These are phyloP conservation scores for Lysandra coridon DNA, from an alignment of 2,888 invertebrate genomes.

Conservation along the genomic window DNA sequence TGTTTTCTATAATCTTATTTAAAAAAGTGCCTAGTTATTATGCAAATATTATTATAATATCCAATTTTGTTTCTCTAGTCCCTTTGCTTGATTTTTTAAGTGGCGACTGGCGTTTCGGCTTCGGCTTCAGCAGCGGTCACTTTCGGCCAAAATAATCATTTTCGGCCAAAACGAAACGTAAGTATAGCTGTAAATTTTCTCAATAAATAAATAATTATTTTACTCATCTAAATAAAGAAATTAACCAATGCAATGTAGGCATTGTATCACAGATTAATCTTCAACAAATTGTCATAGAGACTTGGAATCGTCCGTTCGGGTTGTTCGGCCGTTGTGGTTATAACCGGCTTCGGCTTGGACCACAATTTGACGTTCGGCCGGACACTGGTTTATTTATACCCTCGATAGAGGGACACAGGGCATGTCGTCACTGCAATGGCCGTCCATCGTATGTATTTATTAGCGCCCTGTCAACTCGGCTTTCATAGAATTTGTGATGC, in stretches of 20 bases:
- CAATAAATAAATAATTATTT: neutral
- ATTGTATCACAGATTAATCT: no score
- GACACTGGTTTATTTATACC: neutral
- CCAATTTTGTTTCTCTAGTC: no score
- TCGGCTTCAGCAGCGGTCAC: no score
- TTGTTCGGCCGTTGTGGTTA: neutral
- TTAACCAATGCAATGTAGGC: no score
- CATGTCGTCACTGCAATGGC: slow-evolving; percentile 18
- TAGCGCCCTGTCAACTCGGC: slow-evolving; percentile 6
- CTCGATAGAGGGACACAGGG: neutral
- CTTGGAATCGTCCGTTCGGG: neutral
- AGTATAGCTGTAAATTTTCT: no score
- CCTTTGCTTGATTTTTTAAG: no score
- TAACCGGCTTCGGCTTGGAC: neutral
- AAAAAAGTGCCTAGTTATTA: no score
- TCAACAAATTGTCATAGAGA: neutral
- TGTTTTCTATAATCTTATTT: no score
- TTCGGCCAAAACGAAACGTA: no score
- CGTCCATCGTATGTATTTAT: slow-evolving; percentile 13
- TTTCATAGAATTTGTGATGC: slow-evolving; percentile 16
- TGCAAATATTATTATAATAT: no score
- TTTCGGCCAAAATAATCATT: no score
- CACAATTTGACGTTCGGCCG: neutral
- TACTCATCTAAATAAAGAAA: neutral
- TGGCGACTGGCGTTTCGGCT: no score